These are phyloP conservation scores for Hephaestus fuliginosus DNA, from an alignment of 2,797 vertebrate genomes.

Conservation along the genomic window DNA sequence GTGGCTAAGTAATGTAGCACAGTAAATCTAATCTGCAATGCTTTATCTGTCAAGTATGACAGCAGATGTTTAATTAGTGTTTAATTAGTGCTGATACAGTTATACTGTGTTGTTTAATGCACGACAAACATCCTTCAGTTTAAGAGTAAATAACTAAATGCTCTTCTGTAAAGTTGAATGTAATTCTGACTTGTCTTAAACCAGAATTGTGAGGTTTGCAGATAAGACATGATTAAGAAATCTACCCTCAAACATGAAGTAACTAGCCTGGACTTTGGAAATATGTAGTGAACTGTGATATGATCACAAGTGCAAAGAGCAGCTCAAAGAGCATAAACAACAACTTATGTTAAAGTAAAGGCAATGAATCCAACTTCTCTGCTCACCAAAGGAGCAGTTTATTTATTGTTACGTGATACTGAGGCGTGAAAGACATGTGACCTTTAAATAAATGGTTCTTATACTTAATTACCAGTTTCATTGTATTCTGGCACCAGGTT, in stretches of 20 bases:
- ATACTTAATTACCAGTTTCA: neutral
- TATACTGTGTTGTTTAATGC: neutral
- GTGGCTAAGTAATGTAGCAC: neutral
- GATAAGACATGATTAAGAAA: slow-evolving; percentile 55
- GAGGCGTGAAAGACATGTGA: neutral
- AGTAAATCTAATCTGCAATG: neutral
- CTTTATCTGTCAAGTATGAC: neutral
- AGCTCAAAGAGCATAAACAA: slow-evolving; percentile 48
- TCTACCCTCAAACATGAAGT: slow-evolving; percentile 1
- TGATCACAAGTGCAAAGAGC: slow-evolving; percentile 32
- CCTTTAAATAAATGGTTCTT: neutral
- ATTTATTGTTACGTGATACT: neutral
- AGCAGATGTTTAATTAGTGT: too few relatives aligned
- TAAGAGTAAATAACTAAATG: neutral
- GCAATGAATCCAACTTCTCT: slow-evolving; percentile 5
- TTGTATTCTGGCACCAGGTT: neutral
- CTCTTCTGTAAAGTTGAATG: neutral
- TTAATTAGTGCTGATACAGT: neutral
- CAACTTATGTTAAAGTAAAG: neutral
- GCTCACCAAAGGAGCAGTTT: neutral
- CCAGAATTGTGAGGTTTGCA: slow-evolving; percentile 14
- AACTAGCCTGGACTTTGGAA: slow-evolving; percentile 69
- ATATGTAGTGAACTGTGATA: slow-evolving; percentile 30
- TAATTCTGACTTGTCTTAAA: neutral
- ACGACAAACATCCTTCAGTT: neutral